A percentile compares a stretch with the other conserved stretches of the same genome.
These are phyloP conservation scores for Pocota personata DNA, from an alignment of 2,888 invertebrate species.

Conservation along the genomic window DNA sequence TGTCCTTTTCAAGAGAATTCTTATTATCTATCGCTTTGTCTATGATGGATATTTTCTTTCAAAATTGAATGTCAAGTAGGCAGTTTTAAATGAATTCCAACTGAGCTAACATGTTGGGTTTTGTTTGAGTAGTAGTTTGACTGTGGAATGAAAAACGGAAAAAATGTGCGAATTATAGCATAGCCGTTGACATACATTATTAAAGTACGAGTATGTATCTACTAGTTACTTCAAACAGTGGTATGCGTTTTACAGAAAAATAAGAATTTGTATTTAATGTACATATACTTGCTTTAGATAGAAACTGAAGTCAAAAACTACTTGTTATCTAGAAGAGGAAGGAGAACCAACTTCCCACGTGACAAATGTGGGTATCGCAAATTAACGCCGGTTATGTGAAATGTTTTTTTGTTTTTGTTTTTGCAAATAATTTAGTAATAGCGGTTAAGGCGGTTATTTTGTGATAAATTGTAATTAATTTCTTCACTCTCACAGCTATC, in stretches of 20 bases:
- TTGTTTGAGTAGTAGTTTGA: not conserved
- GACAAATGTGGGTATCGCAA: too few species aligned
- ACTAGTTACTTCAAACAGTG: not conserved
- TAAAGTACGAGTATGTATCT: too few species aligned
- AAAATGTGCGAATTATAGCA: conserved; percentile 26
- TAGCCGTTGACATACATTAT: not conserved
- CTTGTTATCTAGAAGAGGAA: not conserved
- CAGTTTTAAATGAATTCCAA: not conserved
- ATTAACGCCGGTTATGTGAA: too few species aligned
- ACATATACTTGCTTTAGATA: not conserved
- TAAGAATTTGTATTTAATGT: not conserved
- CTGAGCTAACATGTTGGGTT: conserved; percentile 2
- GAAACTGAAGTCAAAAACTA: not conserved
- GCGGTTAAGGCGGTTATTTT: too few species aligned
- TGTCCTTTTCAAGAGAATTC: conserved; percentile 60
- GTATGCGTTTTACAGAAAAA: not conserved
- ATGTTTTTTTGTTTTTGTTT: too few species aligned
- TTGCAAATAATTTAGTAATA: too few species aligned
- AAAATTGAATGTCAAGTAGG: conserved; percentile 34
- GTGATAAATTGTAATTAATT: too few species aligned
- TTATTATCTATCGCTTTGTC: conserved; percentile 40
- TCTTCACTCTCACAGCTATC: too few species aligned
- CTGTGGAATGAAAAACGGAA: conserved; percentile 42
- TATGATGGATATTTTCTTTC: conserved; percentile 25
- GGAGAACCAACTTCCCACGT: too few species aligned